Conservation (phyloP, 2,888 invertebrate genomes). For the Napeogenes sylphis region DNA sequence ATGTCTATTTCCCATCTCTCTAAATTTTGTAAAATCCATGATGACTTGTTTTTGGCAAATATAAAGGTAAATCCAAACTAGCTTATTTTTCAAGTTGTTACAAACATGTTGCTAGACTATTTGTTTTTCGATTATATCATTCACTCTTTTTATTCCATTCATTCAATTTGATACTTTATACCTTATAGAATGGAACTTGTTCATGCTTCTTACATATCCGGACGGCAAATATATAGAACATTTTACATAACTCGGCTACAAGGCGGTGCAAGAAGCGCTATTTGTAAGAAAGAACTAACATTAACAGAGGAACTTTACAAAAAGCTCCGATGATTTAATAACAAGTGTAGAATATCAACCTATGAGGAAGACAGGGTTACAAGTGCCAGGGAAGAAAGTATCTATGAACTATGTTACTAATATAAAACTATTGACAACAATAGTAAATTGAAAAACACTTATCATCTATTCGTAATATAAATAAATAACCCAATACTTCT, state of each 20-base stretch:
- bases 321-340: slow-evolving; percentile 32
- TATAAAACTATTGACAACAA: slow-evolving; percentile 14
- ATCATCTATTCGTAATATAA: no score
- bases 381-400: slow-evolving; percentile 24
- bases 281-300: slow-evolving; percentile 8
- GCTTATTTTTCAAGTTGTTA: background rate
- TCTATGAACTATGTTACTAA: slow-evolving; percentile 13
- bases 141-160: no score
- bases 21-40: background rate
- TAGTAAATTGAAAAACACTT: no score
- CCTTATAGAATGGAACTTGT: no score
- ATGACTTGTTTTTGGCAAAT: no score
- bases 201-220: background rate
- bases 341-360: slow-evolving; percentile 61
- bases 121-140: no score
- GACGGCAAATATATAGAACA: slow-evolving; percentile 1
- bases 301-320: slow-evolving; percentile 16
- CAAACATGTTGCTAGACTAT: background rate
- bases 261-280: background rate
- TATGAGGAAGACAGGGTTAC: slow-evolving; percentile 57
- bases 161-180: no score
- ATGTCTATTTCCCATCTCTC: no score
- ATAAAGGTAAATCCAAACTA: no score
- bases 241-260: background rate
- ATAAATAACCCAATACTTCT: no score